phyloP scores from a whole-genome alignment of 2,113 vertebrate species.

The Acrocephalus kingi region DNA sequence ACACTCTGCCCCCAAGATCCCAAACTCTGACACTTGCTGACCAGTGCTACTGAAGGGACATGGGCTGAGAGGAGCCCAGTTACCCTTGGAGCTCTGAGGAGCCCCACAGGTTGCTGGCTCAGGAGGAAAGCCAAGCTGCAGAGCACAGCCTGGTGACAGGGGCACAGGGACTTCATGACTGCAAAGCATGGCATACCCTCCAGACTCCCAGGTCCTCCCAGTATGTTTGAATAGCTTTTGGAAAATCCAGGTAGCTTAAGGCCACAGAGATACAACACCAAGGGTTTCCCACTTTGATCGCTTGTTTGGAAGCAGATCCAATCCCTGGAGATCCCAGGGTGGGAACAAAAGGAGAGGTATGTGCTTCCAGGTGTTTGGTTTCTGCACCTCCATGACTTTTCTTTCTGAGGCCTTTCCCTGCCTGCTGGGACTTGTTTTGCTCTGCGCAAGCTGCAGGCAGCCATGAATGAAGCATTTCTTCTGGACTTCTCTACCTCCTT shows the following conservation, averaged over 20 bases:
- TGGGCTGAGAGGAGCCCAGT: not conserved
- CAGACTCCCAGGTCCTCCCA: not conserved
- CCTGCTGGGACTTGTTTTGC: constrained; percentile 25
- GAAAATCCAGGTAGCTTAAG: constrained; percentile 2
- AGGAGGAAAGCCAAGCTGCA: not conserved
- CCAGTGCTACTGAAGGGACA: not conserved
- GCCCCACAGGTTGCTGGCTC: not conserved
- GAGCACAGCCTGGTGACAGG: not conserved
- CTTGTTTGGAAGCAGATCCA: not conserved
- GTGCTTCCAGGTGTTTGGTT: constrained; percentile 7
- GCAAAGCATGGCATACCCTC: not conserved
- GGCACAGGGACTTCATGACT: not conserved
- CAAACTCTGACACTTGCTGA: not conserved
- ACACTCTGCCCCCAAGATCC: not conserved
- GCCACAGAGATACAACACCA: not conserved
- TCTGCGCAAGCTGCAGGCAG: not conserved
- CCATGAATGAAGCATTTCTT: not conserved
- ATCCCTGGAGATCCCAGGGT: not conserved
- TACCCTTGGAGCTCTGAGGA: not conserved
- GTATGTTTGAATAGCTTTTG: not conserved
- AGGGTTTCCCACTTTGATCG: not conserved
- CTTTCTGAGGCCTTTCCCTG: not conserved
- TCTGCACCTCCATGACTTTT: not conserved
- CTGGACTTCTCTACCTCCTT: not conserved
- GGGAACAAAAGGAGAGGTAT: not conserved